A percentile compares a stretch with the other conserved stretches of the same genome.
phyloP scores from a whole-genome alignment of 2,888 invertebrate genomes.

The Eristalinus sepulchralis region DNA sequence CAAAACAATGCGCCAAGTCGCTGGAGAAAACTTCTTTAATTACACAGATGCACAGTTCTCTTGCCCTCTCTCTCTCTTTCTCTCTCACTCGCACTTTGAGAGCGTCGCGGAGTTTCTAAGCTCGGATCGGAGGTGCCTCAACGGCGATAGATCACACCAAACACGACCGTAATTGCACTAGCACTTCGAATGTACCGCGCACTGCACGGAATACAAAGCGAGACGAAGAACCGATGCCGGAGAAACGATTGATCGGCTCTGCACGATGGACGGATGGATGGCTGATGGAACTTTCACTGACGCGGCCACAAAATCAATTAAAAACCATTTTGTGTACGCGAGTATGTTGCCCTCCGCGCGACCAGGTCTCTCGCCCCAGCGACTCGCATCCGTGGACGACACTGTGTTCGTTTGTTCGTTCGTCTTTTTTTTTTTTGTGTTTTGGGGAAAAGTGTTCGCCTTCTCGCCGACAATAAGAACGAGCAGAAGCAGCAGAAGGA shows the following conservation, averaged over 20 bases:
- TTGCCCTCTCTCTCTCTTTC: neutral
- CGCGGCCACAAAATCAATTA: constrained; percentile 71
- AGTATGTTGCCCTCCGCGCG: constrained; percentile 31
- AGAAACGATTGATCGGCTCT: constrained; percentile 62
- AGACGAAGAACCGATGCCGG: constrained; percentile 17
- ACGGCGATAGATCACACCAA: constrained; percentile 54
- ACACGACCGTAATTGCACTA: constrained; percentile 62
- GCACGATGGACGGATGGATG: constrained; percentile 44
- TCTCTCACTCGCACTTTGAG: neutral
- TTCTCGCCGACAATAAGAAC: neutral
- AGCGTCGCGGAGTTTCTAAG: neutral
- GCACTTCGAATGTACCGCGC: constrained; percentile 26
- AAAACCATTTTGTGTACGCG: constrained; percentile 65
- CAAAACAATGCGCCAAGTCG: constrained; percentile 58
- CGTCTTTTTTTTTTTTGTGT: neutral
- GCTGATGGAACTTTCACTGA: constrained; percentile 69
- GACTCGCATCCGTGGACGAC: neutral
- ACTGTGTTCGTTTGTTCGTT: neutral
- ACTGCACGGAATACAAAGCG: constrained; percentile 50
- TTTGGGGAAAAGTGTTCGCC: constrained; percentile 45
- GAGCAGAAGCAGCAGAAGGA: neutral
- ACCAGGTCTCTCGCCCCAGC: constrained; percentile 16
- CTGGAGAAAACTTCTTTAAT: constrained; percentile 56
- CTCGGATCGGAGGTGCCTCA: neutral
- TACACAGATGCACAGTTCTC: constrained; percentile 22